Conservation (phyloP, 2,797 vertebrate species). For the Phylloscopus collybita region DNA sequence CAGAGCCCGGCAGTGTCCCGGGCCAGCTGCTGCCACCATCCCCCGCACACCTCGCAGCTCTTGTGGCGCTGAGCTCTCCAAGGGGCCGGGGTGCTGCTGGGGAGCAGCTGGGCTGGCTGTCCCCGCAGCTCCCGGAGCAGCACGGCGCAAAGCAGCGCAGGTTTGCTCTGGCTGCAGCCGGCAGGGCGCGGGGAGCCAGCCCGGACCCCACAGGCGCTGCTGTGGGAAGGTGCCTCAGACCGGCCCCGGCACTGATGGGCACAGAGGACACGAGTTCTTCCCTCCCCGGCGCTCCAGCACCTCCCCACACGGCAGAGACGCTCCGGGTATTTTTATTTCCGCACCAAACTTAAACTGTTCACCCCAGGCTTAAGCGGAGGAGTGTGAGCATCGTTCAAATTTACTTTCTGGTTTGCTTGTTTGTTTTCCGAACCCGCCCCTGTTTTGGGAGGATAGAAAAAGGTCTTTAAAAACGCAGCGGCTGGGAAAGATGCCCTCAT, state of each 20-base stretch:
- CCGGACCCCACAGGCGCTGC: not conserved
- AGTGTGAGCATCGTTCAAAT: not conserved
- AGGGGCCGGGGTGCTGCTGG: not conserved
- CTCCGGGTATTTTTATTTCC: not conserved
- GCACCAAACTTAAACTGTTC: not conserved
- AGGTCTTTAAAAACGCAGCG: rapidly evolving
- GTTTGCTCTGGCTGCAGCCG: not conserved
- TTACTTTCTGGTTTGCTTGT: not conserved
- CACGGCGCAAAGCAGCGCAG: too few species aligned
- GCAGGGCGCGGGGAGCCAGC: not conserved
- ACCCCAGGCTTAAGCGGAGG: not conserved
- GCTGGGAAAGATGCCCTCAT: not conserved
- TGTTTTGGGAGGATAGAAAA: not conserved
- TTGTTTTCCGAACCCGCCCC: not conserved
- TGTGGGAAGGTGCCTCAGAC: not conserved
- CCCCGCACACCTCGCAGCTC: not conserved
- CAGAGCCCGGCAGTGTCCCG: not conserved
- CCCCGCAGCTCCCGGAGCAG: not conserved
- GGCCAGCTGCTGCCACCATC: not conserved
- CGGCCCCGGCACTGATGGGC: not conserved
- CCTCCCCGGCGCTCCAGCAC: not conserved
- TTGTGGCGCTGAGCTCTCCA: not conserved
- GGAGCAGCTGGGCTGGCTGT: not conserved
- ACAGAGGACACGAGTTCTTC: not conserved
- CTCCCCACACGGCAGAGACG: not conserved